Conservation (phyloP, 2,113 vertebrate species). For the Seriola dumerili region DNA sequence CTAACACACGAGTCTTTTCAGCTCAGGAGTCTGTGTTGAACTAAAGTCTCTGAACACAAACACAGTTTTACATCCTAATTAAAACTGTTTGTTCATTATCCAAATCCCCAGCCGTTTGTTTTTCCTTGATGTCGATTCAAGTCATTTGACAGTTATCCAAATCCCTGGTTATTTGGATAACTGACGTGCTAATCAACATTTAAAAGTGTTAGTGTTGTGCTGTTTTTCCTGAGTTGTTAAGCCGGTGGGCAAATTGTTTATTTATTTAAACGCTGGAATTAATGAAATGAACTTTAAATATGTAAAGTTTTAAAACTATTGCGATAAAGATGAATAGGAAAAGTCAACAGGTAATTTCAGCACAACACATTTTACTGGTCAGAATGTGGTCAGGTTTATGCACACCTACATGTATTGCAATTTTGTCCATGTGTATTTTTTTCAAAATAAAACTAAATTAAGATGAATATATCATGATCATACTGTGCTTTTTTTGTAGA, state of each 20-base stretch:
- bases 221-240: not conserved
- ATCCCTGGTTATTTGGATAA: conserved; percentile 20
- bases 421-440: not conserved
- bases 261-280: not conserved
- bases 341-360: not conserved
- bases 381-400: not conserved
- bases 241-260: not conserved
- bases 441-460: not conserved
- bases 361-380: not conserved
- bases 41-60: not conserved
- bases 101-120: conserved; percentile 18
- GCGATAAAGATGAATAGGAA: not conserved
- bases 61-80: not conserved
- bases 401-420: not conserved
- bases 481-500: no score
- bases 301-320: not conserved
- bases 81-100: conserved; percentile 9
- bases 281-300: not conserved
- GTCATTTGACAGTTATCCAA: conserved; percentile 21
- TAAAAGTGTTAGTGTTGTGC: not conserved
- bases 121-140: conserved; percentile 13
- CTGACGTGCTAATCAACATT: not conserved
- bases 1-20: no score
- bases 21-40: not conserved
- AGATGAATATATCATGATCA: no score